Evolutionary conservation across 2,888 invertebrate genomes (phyloP), one percentile per base, ranked within the genome.

Genomic region (Pristionchus arcanus): DNA sequence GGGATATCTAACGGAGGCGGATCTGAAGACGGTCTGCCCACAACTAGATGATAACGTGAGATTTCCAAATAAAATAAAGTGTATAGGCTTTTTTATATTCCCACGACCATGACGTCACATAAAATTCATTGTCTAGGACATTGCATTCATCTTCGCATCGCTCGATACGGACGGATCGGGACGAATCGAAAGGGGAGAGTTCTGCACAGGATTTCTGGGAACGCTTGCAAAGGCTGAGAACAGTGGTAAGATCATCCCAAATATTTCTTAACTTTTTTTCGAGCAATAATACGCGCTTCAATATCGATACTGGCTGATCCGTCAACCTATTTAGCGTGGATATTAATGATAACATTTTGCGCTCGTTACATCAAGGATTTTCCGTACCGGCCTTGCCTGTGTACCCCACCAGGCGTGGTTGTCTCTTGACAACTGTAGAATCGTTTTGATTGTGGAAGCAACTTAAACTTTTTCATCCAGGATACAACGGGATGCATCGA

Each of bases 1-100:
- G 83, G 89, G 96, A 7, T 96, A 93, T 92, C 95, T 96, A 53
- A 96, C 95, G 81, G 94, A 95, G 92, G 92, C 94, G 0, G 96
- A 96, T 91, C 93, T 96, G 49, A 94, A 95, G 37, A 92, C 92
- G 37, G 95, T 95, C 53, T 96, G 96, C 90, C 94, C 95, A 2
- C 95, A 96, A 68, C 94, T 96, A 49, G 94, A 92, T 68, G 91
- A 92, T 37, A 91, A 91, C 66, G 93, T 92, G 28, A 63, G 87
- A 83, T 59, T 19, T 15, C 59, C 1, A 21, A 59, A 11, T 49
- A 9, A 49, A 49, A 7, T 49, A 11, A 42, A 42, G 42, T 42
- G 42, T 49, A 49, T 49, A 49, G 42, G 0, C 9, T 49, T 49
- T 49, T n/a, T 71, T 28, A 4, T 31, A 2, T 71, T 71, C 31